Conservation (phyloP, 2,113 vertebrate species). For the Scolopax mira region DNA sequence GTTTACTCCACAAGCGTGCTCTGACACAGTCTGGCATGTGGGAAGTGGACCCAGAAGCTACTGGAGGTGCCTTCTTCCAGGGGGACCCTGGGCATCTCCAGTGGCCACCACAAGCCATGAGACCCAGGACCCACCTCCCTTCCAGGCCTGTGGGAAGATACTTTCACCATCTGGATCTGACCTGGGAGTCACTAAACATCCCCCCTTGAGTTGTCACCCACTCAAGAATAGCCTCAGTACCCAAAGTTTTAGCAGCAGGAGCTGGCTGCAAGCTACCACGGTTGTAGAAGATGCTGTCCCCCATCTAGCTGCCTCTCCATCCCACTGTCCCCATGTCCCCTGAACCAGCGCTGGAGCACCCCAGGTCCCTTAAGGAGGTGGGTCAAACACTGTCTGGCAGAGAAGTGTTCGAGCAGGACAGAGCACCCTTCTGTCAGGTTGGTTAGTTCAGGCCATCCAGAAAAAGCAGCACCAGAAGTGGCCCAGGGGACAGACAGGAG, state of each 20-base stretch:
- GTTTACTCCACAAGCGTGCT: not conserved
- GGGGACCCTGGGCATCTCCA: not conserved
- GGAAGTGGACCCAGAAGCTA: not conserved
- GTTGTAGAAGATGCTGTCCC: not conserved
- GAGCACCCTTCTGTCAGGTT: not conserved
- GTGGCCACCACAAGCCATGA: not conserved
- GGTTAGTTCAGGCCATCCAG: not conserved
- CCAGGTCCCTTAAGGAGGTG: not conserved
- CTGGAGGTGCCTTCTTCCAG: not conserved
- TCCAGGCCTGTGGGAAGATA: not conserved
- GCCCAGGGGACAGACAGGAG: not conserved
- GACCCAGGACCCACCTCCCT: not conserved
- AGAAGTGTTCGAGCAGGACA: not conserved
- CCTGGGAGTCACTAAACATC: fast-evolving
- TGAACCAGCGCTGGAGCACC: fast-evolving
- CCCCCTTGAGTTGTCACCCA: no score
- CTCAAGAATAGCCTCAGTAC: not conserved
- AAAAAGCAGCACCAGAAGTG: not conserved
- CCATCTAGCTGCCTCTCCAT: not conserved
- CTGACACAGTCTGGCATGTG: not conserved
- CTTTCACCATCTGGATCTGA: not conserved
- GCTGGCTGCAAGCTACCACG: fast-evolving
- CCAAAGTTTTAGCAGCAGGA: not conserved
- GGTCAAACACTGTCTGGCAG: not conserved
- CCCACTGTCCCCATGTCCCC: fast-evolving